These are phyloP conservation scores for Saguinus imperator DNA, from an alignment of 2,113 vertebrate genomes.

Conservation along the genomic window DNA sequence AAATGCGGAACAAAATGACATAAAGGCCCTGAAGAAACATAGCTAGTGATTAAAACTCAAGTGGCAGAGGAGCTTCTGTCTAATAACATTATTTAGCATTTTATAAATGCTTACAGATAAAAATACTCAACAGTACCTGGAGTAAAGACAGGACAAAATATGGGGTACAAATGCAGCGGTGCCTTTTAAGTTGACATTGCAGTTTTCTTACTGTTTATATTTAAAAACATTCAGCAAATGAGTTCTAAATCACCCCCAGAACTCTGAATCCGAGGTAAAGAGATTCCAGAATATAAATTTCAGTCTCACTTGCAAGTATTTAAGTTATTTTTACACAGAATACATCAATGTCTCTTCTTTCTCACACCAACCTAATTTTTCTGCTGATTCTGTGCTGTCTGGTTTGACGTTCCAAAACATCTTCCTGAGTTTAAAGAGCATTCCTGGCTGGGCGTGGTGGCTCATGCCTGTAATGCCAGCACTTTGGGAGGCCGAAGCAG, in stretches of 20 bases:
- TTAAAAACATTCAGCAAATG: conserved; percentile 57
- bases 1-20: neutral
- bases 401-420: conserved; percentile 43
- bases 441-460: too few species aligned
- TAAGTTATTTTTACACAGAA: conserved; percentile 18
- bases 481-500: too few species aligned
- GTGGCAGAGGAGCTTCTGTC: conserved; percentile 75
- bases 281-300: neutral
- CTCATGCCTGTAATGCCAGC: too few species aligned
- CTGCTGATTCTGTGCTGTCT: conserved; percentile 43
- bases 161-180: conserved; percentile 38
- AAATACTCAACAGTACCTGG: conserved; percentile 79
- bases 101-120: conserved; percentile 79
- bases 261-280: neutral
- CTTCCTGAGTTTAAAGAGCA: conserved; percentile 64
- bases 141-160: conserved; percentile 70
- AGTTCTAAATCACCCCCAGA: conserved; percentile 2
- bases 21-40: neutral
- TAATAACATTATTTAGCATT: conserved; percentile 82
- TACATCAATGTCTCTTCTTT: neutral
- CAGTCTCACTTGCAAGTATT: neutral
- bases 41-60: conserved; percentile 52
- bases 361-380: conserved; percentile 47
- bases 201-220: conserved; percentile 36
- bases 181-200: conserved; percentile 63